Evolutionary conservation across 2,113 vertebrate genomes (phyloP), one percentile per base, ranked within the genome.

Genomic region (Microtus richardsoni): DNA sequence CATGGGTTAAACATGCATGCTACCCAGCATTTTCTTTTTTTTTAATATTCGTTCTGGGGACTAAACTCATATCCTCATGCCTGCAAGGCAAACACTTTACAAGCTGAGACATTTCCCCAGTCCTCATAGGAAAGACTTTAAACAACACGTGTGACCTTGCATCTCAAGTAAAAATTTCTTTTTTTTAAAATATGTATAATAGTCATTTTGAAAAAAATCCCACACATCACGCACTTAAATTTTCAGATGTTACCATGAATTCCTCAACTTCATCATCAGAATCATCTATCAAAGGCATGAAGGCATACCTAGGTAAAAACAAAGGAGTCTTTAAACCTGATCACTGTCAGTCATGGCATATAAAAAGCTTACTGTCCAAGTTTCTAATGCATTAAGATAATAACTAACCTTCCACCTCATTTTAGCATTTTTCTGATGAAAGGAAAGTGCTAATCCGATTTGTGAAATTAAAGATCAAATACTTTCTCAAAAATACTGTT

Each of bases 181-280:
- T 70, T 58, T 88, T n/a, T 47, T 91, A 93, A 12, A 93, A 54
- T n/a, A 93, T 30, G 6, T 82, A 54, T 73, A 89, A 66, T 19
- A 33, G 19, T 82, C 79, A 91, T 39, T 88, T 87, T 28, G 19
- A 85, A 64, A 95, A 89, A 95, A 58, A 58, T 1, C 58, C 58
- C 58, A 94, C 3, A 16, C 24, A 44, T 60, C n/a, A 96, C 97
- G 80, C 97, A 99, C 99, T 98, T 54, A 99, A 47, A 97, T 99
- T 99, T 96, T 98, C 49, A 96, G 99, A 98, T 36, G 97, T 96
- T 54, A 99, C 98, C 24, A 98, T 94, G 91, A 99, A 99, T 97
- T 99, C 99, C 95, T 99, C 99, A 24, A 99, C 98, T 98, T 99
- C 99, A 86, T 99, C 99, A 75, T 99, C 99, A 1, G 99, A 99